Evolutionary conservation across 2,113 vertebrate species (phyloP).

Genomic region (Crotophaga sulcirostris): DNA sequence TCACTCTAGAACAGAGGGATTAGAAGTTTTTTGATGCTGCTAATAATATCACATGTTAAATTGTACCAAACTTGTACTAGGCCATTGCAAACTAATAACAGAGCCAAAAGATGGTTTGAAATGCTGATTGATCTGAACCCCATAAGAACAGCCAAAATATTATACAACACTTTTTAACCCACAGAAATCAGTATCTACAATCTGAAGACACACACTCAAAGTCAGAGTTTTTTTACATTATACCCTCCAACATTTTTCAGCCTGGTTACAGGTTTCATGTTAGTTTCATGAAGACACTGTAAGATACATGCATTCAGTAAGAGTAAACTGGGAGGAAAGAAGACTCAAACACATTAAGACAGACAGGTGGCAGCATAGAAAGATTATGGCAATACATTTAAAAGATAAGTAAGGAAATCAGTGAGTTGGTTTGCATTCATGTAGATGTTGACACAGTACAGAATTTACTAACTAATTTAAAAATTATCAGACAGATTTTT

Average conservation of each 20-base stretch:
- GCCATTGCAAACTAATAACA: background rate
- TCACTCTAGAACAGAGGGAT: background rate
- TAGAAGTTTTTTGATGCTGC: background rate
- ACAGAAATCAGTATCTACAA: background rate
- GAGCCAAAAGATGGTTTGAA: background rate
- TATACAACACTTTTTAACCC: background rate
- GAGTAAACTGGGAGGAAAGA: background rate
- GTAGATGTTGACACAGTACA: background rate
- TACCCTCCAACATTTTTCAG: background rate
- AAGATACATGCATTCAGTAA: background rate
- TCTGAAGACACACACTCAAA: background rate
- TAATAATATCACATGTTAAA: background rate
- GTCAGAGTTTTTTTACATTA: accelerated
- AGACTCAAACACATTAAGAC: background rate
- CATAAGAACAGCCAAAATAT: background rate
- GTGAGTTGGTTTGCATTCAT: background rate
- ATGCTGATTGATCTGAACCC: background rate
- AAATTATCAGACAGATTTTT: background rate
- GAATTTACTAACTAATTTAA: background rate
- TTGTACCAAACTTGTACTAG: background rate
- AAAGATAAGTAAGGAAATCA: background rate
- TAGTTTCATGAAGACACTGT: background rate
- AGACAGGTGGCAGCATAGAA: background rate
- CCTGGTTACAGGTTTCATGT: background rate
- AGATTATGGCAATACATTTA: background rate